phyloP scores from a whole-genome alignment of 2,113 vertebrate genomes.

The Tupaia chinensis region DNA sequence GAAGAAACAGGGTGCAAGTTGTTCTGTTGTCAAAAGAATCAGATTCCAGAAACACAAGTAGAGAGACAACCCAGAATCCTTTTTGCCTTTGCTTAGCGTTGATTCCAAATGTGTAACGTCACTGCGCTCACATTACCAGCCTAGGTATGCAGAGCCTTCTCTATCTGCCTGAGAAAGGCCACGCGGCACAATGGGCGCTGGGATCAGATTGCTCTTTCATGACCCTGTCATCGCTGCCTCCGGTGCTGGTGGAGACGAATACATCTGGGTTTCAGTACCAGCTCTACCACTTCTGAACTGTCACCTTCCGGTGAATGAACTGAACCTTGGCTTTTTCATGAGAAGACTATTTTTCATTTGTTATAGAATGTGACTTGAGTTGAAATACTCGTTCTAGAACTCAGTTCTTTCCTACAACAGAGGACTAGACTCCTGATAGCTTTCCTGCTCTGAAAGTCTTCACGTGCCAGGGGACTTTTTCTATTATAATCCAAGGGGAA shows the following conservation, averaged over 20 bases:
- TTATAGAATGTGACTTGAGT: neutral
- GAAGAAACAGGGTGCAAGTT: slow-evolving; percentile 40
- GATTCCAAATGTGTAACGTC: neutral
- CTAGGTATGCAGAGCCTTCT: neutral
- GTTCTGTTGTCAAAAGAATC: slow-evolving; percentile 31
- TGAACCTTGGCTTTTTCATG: neutral
- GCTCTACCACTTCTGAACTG: neutral
- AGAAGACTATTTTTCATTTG: neutral
- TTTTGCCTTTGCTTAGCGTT: slow-evolving; percentile 56
- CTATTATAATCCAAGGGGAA: slow-evolving; percentile 21
- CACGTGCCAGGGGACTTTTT: neutral
- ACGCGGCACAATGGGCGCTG: neutral
- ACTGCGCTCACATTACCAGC: slow-evolving; percentile 25
- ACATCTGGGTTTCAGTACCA: neutral
- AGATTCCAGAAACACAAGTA: slow-evolving; percentile 62
- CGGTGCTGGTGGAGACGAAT: neutral
- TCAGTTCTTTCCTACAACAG: neutral
- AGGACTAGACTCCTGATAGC: neutral
- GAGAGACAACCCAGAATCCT: slow-evolving; percentile 49
- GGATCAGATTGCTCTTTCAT: neutral
- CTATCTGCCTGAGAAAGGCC: slow-evolving; percentile 45
- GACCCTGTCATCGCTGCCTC: neutral
- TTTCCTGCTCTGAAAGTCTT: neutral
- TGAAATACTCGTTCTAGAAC: neutral
- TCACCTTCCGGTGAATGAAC: neutral